Evolutionary conservation across 2,113 vertebrate genomes (phyloP), one percentile per base, ranked within the genome.

Genomic region (Macrotis lagotis): DNA sequence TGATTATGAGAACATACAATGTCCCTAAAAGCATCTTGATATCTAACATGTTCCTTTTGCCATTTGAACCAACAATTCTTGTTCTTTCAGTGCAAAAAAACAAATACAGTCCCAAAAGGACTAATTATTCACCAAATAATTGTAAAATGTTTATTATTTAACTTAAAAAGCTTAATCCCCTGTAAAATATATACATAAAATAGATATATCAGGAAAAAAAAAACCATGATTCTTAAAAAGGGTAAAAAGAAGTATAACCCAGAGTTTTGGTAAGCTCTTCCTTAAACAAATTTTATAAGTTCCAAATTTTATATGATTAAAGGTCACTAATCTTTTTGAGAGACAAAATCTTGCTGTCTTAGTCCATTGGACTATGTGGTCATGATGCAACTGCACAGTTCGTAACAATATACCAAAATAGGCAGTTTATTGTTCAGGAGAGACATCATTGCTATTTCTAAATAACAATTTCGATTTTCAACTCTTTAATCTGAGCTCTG

Each of bases 121-220:
- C 25, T 92, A 91, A 96, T 91, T 93, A 59, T 66, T 93, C 52
- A 28, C 19, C 51, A 89, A 89, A 94, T 51, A 93, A 48, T 7
- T 49, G 59, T 93, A 93, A 74, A 44, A 95, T 3, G 31, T 26
- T 31, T 1, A 37, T 74, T 94, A 88, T 91, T 83, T 93, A 52
- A 93, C 88, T 37, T 92, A 94, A 90, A 94, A 95, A 94, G 52
- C 92, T 96, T 92, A 97, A 10, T 50, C 51, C 95, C 90, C 31
- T 94, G 92, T 50, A 91, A 48, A 94, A 93, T 25, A 96, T 96
- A 95, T 90, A 93, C 16, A 95, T 91, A 93, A 93, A n/a, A n/a
- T n/a, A n/a, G n/a, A n/a, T n/a, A n/a, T n/a, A n/a, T 89, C 90
- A 97, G 91, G 95, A 96, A 97, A 97, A 98, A 90, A 96, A 95